phyloP scores from a whole-genome alignment of 1,140 invertebrate genomes.

The Fopius arisanus region DNA sequence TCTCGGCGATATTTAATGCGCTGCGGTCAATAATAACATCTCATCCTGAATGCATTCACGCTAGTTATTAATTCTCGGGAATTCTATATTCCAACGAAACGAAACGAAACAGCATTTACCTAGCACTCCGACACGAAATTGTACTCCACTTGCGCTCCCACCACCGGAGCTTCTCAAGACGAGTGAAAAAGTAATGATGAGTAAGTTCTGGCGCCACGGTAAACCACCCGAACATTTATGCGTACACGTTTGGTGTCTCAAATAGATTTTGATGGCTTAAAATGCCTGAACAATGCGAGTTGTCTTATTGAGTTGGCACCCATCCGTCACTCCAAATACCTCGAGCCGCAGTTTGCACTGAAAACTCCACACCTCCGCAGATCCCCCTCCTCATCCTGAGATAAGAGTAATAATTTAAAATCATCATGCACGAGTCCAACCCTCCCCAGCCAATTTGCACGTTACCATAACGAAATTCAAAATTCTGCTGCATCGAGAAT shows the following conservation, averaged over 20 bases:
- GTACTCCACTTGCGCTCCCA: neutral
- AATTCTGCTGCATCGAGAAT: neutral
- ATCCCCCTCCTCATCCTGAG: neutral
- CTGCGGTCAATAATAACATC: neutral
- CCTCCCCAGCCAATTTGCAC: conserved; percentile 15
- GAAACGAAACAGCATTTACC: too few relatives aligned
- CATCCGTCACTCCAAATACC: neutral
- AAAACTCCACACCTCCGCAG: neutral
- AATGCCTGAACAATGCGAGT: conserved; percentile 34
- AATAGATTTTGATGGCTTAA: conserved; percentile 32
- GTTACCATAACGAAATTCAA: conserved; percentile 25
- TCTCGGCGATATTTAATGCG: neutral
- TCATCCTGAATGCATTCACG: neutral
- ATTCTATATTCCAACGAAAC: too few relatives aligned
- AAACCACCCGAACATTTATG: neutral
- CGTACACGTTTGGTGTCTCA: conserved; percentile 17
- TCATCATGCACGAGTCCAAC: neutral
- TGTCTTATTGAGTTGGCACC: conserved; percentile 43
- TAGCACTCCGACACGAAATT: too few relatives aligned
- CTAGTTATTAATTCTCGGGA: too few relatives aligned
- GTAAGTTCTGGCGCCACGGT: conserved; percentile 17
- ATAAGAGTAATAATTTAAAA: neutral
- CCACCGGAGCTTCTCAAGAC: neutral
- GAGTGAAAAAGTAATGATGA: conserved; percentile 16
- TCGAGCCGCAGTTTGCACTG: too few relatives aligned